Conservation (phyloP, 92 coral and sea anemone species). For the Porites rus region DNA sequence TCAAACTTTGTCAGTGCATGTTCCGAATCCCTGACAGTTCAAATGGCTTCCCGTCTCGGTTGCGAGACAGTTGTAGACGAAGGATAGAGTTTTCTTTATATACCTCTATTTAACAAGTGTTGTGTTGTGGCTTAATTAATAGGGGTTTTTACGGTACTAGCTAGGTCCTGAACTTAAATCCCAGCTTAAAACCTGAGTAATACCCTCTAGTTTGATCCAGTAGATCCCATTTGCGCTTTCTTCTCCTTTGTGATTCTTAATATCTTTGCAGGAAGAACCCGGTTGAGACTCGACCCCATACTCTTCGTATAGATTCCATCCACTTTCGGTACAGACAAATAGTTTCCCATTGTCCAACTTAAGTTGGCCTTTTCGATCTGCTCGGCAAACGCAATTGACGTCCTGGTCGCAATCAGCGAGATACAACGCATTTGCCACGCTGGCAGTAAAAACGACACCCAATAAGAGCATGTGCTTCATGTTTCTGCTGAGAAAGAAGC, state of each 20-base stretch:
- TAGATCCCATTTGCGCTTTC: conserved; percentile 6
- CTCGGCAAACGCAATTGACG: conserved; percentile 13
- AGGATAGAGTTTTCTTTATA: too few relatives aligned
- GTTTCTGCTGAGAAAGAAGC: too few relatives aligned
- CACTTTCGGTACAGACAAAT: not conserved
- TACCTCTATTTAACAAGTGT: too few relatives aligned
- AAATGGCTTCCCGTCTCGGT: too few relatives aligned
- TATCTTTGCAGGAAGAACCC: conserved; percentile 23
- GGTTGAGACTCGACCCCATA: not conserved
- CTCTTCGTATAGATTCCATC: conserved; percentile 23
- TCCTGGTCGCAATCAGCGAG: not conserved
- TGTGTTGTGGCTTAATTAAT: too few relatives aligned
- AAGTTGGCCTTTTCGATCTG: conserved; percentile 6
- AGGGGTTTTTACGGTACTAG: too few relatives aligned
- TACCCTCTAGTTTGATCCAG: conserved; percentile 22
- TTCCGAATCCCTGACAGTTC: too few relatives aligned
- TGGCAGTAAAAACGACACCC: not conserved
- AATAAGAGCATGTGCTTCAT: not conserved
- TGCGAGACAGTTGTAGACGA: too few relatives aligned
- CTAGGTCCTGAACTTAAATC: too few relatives aligned
- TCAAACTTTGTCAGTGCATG: too few relatives aligned
- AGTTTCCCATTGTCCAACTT: conserved; percentile 7
- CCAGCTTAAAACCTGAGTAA: not conserved
- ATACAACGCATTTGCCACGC: not conserved
- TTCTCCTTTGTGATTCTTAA: not conserved